Conservation (phyloP, 1,140 invertebrate species). For the Gonatopus flavifemur region DNA sequence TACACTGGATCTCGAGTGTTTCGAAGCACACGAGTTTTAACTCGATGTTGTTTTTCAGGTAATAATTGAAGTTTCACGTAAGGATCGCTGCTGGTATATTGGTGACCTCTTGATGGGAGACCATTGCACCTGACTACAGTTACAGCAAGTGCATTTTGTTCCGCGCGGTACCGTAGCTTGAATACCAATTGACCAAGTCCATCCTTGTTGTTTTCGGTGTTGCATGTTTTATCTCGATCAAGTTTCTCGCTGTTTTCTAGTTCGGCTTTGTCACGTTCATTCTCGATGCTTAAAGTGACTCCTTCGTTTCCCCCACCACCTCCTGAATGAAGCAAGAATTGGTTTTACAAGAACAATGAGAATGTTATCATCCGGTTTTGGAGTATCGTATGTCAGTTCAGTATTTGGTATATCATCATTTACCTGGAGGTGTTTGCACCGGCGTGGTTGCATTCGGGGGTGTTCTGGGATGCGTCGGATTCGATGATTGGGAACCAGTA, state of each 20-base stretch:
- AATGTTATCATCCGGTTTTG: too few relatives aligned
- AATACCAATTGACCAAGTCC: constrained; percentile 83
- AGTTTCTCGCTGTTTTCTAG: constrained; percentile 65
- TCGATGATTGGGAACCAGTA: constrained; percentile 38
- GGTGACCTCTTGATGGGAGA: constrained; percentile 75
- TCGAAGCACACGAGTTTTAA: constrained; percentile 90
- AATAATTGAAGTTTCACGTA: constrained; percentile 93
- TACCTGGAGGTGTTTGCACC: background rate
- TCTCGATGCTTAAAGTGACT: constrained; percentile 47
- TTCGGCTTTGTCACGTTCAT: constrained; percentile 63
- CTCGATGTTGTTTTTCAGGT: constrained; percentile 93
- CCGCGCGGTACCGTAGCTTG: constrained; percentile 82
- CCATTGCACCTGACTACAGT: constrained; percentile 86
- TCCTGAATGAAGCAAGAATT: too few relatives aligned
- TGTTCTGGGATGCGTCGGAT: constrained; percentile 33
- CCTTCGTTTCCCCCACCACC: constrained; percentile 20
- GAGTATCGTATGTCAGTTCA: background rate
- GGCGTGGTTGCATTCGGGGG: constrained; percentile 26
- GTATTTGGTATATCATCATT: background rate
- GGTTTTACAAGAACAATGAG: too few relatives aligned
- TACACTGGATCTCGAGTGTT: constrained; percentile 92
- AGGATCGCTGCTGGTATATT: constrained; percentile 78
- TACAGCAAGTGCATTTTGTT: constrained; percentile 87
- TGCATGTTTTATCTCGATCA: constrained; percentile 36
- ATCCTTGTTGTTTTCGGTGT: constrained; percentile 57